Percentiles rank a stretch among this genome's conserved stretches.
Conservation (phyloP, 2,888 invertebrate species). For the Periphyllus acericola region DNA sequence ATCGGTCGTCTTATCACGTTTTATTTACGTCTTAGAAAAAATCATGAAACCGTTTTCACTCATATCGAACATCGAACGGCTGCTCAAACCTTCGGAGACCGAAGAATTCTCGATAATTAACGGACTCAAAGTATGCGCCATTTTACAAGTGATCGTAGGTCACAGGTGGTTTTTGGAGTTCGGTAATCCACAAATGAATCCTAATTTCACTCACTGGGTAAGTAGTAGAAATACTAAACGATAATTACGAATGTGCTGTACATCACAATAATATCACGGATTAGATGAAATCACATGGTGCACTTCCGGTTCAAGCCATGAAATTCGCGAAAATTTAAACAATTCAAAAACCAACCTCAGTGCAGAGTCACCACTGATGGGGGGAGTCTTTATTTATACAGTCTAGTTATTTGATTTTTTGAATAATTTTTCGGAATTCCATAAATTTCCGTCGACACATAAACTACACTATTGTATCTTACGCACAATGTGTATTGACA, state of each 20-base stretch:
- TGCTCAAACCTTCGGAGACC: constrained; percentile 40
- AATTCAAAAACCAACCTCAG: no score
- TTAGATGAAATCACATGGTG: no score
- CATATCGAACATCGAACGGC: constrained; percentile 58
- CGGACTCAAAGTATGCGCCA: constrained; percentile 35
- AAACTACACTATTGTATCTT: no score
- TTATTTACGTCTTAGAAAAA: constrained; percentile 31
- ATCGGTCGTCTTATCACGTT: background rate
- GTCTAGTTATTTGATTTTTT: no score
- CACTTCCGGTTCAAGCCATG: no score
- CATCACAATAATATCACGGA: no score
- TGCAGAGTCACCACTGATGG: no score
- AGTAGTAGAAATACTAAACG: background rate
- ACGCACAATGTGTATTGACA: no score
- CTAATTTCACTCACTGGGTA: constrained; percentile 49
- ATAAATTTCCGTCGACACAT: no score
- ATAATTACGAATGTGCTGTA: background rate
- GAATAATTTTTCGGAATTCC: no score
- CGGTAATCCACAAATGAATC: constrained; percentile 52
- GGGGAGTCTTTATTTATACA: no score
- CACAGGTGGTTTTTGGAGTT: constrained; percentile 54
- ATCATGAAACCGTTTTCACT: constrained; percentile 58
- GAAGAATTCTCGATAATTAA: constrained; percentile 60
- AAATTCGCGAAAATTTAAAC: no score
- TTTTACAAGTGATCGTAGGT: constrained; percentile 54